Conservation (phyloP, 2,113 vertebrate species). For the Siniperca knerii region DNA sequence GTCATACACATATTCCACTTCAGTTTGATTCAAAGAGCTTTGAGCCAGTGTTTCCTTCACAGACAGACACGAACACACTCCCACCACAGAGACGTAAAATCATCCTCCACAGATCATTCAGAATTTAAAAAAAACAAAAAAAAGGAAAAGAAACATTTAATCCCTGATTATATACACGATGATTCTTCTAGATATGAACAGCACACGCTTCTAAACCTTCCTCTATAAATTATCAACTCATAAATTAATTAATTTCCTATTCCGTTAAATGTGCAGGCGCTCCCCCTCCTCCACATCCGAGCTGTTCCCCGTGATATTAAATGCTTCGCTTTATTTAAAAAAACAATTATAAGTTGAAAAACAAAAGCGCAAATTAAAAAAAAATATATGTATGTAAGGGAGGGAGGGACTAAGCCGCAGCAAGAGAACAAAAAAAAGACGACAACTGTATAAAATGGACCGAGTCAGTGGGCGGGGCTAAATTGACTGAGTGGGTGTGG, state of each 20-base stretch:
- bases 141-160: conserved; percentile 82
- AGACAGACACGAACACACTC: conserved; percentile 48
- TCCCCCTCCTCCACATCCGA: background rate
- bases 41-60: conserved; percentile 92
- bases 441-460: conserved; percentile 9
- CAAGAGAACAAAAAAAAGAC: background rate
- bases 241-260: conserved; percentile 58
- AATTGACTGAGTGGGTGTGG: background rate
- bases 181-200: conserved; percentile 86
- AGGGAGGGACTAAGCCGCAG: conserved; percentile 1
- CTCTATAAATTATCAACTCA: conserved; percentile 90
- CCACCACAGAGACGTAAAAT: conserved; percentile 67
- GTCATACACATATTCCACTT: conserved; percentile 52
- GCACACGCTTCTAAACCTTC: conserved; percentile 83
- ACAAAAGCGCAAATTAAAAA: conserved; percentile 1
- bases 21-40: conserved; percentile 78
- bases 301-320: conserved; percentile 21
- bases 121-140: conserved; percentile 20
- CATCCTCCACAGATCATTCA: conserved; percentile 74
- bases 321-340: conserved; percentile 39
- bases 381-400: background rate
- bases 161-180: conserved; percentile 92
- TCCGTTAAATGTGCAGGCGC: conserved; percentile 23
- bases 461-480: conserved; percentile 2
- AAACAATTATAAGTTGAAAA: conserved; percentile 2